Conservation (phyloP, 2,888 invertebrate species). For the Cryptus armator region DNA sequence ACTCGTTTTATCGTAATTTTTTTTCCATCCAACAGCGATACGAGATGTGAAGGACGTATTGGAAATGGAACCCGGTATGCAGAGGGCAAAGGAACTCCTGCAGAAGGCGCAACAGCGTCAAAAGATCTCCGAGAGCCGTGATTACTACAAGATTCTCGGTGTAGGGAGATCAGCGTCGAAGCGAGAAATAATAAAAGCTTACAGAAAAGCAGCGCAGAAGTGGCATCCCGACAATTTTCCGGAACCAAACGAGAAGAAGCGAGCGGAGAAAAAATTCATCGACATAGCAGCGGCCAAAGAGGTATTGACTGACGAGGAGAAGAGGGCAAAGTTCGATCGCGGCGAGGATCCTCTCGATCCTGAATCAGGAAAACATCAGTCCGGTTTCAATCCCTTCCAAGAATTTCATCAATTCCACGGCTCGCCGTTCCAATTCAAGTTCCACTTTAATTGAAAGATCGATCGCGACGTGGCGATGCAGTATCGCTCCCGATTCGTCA, state of each 20-base stretch:
- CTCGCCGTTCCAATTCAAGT: conserved; percentile 98
- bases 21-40: conserved; percentile 88
- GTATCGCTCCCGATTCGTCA: not conserved
- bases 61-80: conserved; percentile 92
- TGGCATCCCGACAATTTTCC: conserved; percentile 99
- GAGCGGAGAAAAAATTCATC: conserved; percentile 98
- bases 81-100: conserved; percentile 95
- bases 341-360: conserved; percentile 99
- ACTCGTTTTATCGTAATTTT: not conserved
- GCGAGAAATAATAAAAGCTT: conserved; percentile 97
- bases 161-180: conserved; percentile 96
- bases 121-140: conserved; percentile 96
- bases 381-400: conserved; percentile 90
- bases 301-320: conserved; percentile 96
- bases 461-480: not conserved
- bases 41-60: conserved; percentile 94
- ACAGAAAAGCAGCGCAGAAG: conserved; percentile 97
- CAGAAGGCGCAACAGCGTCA: conserved; percentile 95
- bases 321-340: conserved; percentile 96
- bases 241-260: conserved; percentile 94
- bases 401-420: conserved; percentile 91
- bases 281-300: conserved; percentile 99
- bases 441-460: conserved; percentile 93
- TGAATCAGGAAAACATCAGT: conserved; percentile 89
- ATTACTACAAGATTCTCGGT: conserved; percentile 98